These are phyloP conservation scores for Alca torda DNA, from an alignment of 2,797 vertebrate species.

Conservation along the genomic window DNA sequence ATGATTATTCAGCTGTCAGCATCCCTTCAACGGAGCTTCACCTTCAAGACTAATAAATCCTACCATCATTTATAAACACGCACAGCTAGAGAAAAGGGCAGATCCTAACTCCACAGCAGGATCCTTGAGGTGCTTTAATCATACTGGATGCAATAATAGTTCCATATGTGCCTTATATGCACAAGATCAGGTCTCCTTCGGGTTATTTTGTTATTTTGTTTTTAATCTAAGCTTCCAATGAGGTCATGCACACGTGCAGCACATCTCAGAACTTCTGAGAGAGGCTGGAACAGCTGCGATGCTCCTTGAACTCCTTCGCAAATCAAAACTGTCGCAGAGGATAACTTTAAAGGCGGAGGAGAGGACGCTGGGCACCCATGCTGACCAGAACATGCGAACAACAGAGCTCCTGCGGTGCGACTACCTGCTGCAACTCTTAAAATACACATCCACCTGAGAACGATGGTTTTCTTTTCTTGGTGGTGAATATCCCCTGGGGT, in stretches of 20 bases:
- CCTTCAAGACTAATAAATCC: neutral
- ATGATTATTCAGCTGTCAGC: conserved; percentile 3
- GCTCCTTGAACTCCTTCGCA: neutral
- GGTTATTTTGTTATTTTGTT: neutral
- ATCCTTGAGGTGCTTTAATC: neutral
- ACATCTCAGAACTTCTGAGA: neutral
- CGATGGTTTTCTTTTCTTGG: neutral
- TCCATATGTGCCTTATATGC: fast-evolving
- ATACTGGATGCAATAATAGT: neutral
- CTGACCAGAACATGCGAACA: neutral
- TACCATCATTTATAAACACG: neutral
- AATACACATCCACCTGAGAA: neutral
- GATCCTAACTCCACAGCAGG: neutral
- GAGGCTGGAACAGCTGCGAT: neutral
- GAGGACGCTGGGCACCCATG: neutral
- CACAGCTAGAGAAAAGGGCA: neutral
- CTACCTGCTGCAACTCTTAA: neutral
- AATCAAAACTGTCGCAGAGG: neutral
- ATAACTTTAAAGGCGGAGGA: neutral
- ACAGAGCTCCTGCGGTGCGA: neutral
- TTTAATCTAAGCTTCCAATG: neutral
- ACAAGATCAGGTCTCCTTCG: neutral
- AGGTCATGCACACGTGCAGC: neutral
- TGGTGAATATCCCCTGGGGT: neutral
- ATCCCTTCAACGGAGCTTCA: neutral